Base-by-base conservation (phyloP, 2,113 vertebrate genomes). In the Ariopsis seemanni region DNA sequence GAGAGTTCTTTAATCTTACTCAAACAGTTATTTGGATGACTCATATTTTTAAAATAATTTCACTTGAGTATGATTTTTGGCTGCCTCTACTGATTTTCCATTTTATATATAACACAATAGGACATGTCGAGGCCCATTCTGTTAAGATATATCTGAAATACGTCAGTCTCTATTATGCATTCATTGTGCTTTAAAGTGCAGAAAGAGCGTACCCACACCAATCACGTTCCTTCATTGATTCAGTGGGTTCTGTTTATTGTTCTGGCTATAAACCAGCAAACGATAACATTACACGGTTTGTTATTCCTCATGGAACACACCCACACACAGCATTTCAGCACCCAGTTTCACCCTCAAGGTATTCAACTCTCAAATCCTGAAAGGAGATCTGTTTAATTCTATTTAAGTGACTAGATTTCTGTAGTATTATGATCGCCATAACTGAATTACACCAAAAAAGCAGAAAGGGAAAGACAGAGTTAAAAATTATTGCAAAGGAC, bases 331-430 rank as follows among this genome's bases (percentile, higher is more conserved):
- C 14, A 50, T 90, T 86, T 88, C 83, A 91, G 34, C 78, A 87
- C 87, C 20, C 58, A 11, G 69, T 87, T 86, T 83, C 25, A 62
- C 58, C 84, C 22, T n/a, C 63, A 30, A 27, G 74, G 48, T 84
- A 58, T 85, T 83, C n/a, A 83, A 63, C 81, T 85, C 50, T 57
- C 10, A 75, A 84, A 71, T 60, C 52, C 42, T 86, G 75, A 89
- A 52, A 77, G 48, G 57, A 87, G 77, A 90, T 84, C 82, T 60
- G 27, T 62, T 89, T 78, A 57, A 80, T 86, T 89, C 81, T 85
- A 53, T 84, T 65, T 12, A 86, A 57, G 60, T 62, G 69, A 72
- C 25, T 50, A 86, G 86, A 87, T 86, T 84, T 82, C 55, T 58
- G 25, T 63, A 65, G 83, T 72, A 75, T 34, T 86, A 34, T 79